Base-by-base conservation (phyloP, 2,113 vertebrate genomes). In the Colistium nudipinnis region DNA sequence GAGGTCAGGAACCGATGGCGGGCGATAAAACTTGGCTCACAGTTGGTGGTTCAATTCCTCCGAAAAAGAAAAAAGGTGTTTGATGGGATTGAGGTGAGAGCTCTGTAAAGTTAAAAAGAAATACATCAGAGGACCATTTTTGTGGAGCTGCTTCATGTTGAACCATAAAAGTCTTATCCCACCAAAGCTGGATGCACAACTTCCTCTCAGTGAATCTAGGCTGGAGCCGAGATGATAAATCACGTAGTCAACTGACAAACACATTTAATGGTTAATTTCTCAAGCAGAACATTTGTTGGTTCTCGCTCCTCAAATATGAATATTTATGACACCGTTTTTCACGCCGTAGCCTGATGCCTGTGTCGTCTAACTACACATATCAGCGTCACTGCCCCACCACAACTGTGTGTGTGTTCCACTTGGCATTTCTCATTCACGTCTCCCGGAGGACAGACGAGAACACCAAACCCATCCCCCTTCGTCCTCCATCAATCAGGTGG, bases 1-100 rank as follows among this genome's bases (percentile, higher is more conserved):
- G 83, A 67, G 83, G 76, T 88, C 67, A 76, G 69, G 19, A 33
- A 28, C 66, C 67, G 83, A 81, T 84, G 76, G 69, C 31, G 45
- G 65, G 44, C 12, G 71, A 88, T 86, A 81, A 84, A 56, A 30
- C 53, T 51, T 3, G 12, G 67, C 64, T 78, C 52, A 17, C 67
- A 78, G 66, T 51, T 12, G 53, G 68, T n/a, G 38, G 70, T 70
- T 67, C 74, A 53, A 43, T 66, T 68, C 45, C 49, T 78, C 76
- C 79, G 13, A 62, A 47, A n/a, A n/a, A n/a, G n/a, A n/a, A n/a
- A n/a, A n/a, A 74, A 69, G 57, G 76, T 78, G 76, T 86, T 71
- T 82, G 62, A 76, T 74, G 36, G 68, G 55, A 64, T 69, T 72
- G 54, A 41, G 57, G 33, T 71, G 57, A 41, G 57, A 19, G 43